phyloP scores from a whole-genome alignment of 2,888 invertebrate genomes.

The Sminthurinus aureus region DNA sequence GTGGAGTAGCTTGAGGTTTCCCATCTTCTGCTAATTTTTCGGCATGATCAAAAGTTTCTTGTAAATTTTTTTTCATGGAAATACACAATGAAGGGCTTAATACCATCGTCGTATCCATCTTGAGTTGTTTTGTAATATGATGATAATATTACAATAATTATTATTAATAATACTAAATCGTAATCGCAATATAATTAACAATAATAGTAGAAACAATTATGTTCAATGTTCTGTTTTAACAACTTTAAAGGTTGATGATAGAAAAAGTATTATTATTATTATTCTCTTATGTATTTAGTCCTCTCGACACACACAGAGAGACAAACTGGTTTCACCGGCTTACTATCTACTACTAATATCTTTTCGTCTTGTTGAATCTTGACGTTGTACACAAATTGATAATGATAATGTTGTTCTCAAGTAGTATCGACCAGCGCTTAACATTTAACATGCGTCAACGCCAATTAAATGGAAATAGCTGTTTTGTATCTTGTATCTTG shows the following conservation, averaged over 20 bases:
- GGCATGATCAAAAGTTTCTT: slow-evolving; percentile 58
- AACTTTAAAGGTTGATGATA: not conserved
- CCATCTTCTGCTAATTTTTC: slow-evolving; percentile 58
- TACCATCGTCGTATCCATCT: slow-evolving; percentile 50
- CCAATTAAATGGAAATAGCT: not conserved
- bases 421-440: not conserved
- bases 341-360: not conserved
- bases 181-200: too few species aligned
- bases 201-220: not conserved
- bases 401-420: not conserved
- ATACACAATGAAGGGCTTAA: slow-evolving; percentile 47
- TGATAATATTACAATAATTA: not conserved
- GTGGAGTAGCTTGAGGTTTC: slow-evolving; percentile 56
- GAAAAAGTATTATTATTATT: not conserved
- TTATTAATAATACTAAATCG: too few species aligned
- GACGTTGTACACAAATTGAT: not conserved
- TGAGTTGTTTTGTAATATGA: not conserved
- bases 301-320: too few species aligned
- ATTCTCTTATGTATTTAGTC: too few species aligned
- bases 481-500: not conserved
- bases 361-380: not conserved
- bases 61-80: slow-evolving; percentile 55
- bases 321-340: not conserved
- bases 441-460: not conserved
- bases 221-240: not conserved